These are phyloP conservation scores for Sebastes steindachneri DNA, from an alignment of 2,797 vertebrate species.

Conservation along the genomic window DNA sequence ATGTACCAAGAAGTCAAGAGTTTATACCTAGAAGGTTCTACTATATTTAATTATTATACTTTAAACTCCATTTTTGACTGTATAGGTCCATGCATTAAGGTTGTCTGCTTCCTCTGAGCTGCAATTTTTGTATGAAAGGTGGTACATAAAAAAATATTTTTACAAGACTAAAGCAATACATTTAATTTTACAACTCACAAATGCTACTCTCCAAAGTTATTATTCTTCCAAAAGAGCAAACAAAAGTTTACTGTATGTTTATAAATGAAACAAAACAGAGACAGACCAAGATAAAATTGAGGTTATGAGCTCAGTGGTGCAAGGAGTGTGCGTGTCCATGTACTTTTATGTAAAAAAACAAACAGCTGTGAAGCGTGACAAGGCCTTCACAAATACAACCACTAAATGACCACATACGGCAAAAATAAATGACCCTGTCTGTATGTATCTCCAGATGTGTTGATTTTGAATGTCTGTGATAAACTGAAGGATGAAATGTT, in stretches of 20 bases:
- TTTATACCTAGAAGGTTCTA: neutral
- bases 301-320: constrained; percentile 33
- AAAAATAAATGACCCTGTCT: neutral
- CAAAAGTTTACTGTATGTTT: neutral
- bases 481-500: too few species aligned
- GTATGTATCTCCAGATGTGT: too few species aligned
- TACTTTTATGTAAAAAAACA: constrained; percentile 7
- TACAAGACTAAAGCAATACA: neutral
- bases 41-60: neutral
- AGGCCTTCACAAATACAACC: neutral
- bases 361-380: constrained; percentile 12
- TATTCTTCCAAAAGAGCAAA: neutral
- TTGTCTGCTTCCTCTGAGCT: neutral
- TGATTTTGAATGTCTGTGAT: too few species aligned
- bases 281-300: constrained; percentile 5
- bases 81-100: neutral
- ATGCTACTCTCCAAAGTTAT: neutral
- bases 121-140: neutral
- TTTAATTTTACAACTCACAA: neutral
- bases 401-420: neutral
- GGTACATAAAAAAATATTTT: neutral
- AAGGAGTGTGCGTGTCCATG: neutral
- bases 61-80: neutral
- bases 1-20: neutral
- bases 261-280: neutral